Conservation (phyloP, 2,888 invertebrate species). For the Cheiracanthium punctorium region DNA sequence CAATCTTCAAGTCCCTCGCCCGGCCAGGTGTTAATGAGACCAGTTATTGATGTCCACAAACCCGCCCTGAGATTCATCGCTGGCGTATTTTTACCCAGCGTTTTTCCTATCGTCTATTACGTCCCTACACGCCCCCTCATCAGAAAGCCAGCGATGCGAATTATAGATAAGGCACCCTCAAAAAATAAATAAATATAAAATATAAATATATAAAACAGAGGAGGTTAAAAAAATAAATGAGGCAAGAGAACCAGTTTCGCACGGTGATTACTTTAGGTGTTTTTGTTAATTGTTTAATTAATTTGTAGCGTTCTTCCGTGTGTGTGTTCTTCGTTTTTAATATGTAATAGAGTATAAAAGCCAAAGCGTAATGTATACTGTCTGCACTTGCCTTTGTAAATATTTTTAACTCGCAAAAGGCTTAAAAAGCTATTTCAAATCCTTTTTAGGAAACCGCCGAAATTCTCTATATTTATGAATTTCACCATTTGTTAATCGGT, state of each 20-base stretch:
- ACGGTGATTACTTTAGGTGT: slow-evolving; percentile 49
- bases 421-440: too few relatives aligned
- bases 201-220: neutral
- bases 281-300: slow-evolving; percentile 65
- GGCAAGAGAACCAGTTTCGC: slow-evolving; percentile 1
- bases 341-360: too few relatives aligned
- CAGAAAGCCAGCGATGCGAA: slow-evolving; percentile 60
- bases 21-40: slow-evolving; percentile 66
- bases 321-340: slow-evolving; percentile 8
- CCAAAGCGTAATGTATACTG: too few relatives aligned
- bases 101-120: slow-evolving; percentile 25
- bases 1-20: neutral
- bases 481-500: too few relatives aligned
- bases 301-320: slow-evolving; percentile 23
- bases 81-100: slow-evolving; percentile 23
- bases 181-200: neutral
- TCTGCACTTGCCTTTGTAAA: too few relatives aligned
- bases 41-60: slow-evolving; percentile 64
- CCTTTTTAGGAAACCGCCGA: too few relatives aligned
- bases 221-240: neutral
- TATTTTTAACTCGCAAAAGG: too few relatives aligned
- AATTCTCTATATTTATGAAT: too few relatives aligned
- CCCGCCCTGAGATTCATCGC: slow-evolving; percentile 61
- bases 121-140: slow-evolving; percentile 56
- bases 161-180: slow-evolving; percentile 59